Evolutionary conservation across 2,113 vertebrate species (phyloP), one percentile per base, ranked within the genome.

Genomic region (Paraplagusia blochii): DNA sequence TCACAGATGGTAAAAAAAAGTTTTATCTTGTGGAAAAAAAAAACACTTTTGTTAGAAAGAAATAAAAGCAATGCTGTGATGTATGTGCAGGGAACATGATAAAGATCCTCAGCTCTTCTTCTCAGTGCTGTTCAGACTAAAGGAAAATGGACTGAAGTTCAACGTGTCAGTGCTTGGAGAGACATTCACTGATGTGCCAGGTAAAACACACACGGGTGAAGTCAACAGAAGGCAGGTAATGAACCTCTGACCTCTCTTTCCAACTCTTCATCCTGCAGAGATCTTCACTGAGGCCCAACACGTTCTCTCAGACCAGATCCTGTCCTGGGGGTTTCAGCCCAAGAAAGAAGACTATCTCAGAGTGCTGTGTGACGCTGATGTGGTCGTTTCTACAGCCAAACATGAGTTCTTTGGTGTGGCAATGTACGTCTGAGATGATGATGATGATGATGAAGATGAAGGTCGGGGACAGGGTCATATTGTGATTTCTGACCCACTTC

Each of bases 381-480:
- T 99, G 69, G 95, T 95, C 67, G 56, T 98, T 86, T 98, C 97
- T 47, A 98, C 95, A 48, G 93, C 95, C 82, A 94, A 90, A 66
- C 96, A 97, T 8, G 94, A 98, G 88, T 98, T 99, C 92, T 99
- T 97, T 68, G 97, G 97, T 10, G 94, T 97, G 55, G 94, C 96
- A 52, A 93, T 98, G 96, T 97, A 90, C 95, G 95, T 53, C 12
- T 16, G 5, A 48, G 12, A 39, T 5, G 12, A 3, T 9, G 10
- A 39, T 29, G 22, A 6, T 29, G 22, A 29, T 29, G 22, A 6
- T 29, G 22, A 29, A 4, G 22, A 29, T 29, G 22, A 29, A 4
- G 22, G 22, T 29, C 3, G 22, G 2, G 22, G 22, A 4, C 22
- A 29, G 22, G 22, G 22, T 29, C 22, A 29, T 6, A 29, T 29